Evolutionary conservation across 1,140 invertebrate genomes (phyloP), one percentile per base, ranked within the genome.

Genomic region (Brachionus manjavacas): DNA sequence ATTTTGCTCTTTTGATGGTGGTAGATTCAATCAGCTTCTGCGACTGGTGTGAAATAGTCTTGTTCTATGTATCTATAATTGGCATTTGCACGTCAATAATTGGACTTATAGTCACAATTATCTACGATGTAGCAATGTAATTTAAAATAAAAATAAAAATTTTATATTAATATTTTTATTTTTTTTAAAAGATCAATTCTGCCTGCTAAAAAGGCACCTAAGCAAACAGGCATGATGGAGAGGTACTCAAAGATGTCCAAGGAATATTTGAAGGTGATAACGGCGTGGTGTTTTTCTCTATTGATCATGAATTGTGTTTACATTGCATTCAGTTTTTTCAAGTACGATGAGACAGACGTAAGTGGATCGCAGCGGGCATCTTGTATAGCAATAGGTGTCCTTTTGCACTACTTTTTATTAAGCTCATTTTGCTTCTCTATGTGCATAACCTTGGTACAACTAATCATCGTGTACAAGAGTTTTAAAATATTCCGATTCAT

Each of bases 271-370:
- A 46, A 49, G 49, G 20, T 76, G 11, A 76, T 76, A 46, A 49
- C 72, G 12, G 46, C 72, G 14, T 76, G 72, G 72, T 76, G 72
- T 49, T 20, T 49, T 23, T n/a, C 16, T 4, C 25, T 76, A 0
- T 49, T 76, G 46, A 25, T 76, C 16, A 76, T 76, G 72, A 49
- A 76, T 28, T 49, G 72, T 49, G 31, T 35, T 11, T 76, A 76
- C 25, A 76, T 76, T 25, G 72, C 72, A 49, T 76, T 76, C 49
- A 76, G 72, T 49, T 76, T 76, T 49, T 76, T 49, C 31, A 76
- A 76, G 41, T 76, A 25, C 7, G 72, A 76, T 28, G 72, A 76
- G 41, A 12, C 25, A 4, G 41, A 49, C 41, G 14, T 49, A 14
- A 76, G 14, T 25, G 41, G 49, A 46, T 49, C 39, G 12, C 16